Conservation (phyloP, 2,797 vertebrate species). For the Lithobates sylvaticus region DNA sequence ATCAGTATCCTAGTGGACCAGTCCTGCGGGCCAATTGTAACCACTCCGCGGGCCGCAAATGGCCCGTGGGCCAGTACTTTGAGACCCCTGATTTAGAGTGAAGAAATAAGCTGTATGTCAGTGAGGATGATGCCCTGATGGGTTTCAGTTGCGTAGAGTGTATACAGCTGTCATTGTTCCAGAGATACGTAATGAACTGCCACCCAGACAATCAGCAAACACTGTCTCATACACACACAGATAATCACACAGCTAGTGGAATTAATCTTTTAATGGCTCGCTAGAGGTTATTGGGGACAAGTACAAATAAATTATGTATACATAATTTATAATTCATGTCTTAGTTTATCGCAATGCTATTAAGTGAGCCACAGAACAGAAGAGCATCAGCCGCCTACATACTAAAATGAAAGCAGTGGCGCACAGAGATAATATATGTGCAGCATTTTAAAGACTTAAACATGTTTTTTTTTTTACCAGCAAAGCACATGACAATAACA, state of each 20-base stretch:
- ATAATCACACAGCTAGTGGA: conserved; percentile 38
- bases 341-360: conserved; percentile 35
- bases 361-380: conserved; percentile 35
- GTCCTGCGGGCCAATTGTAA: too few species aligned
- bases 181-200: conserved; percentile 50
- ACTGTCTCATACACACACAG: neutral
- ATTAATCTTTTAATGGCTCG: conserved; percentile 57
- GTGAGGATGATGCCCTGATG: too few species aligned
- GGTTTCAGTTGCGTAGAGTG: conserved; percentile 5
- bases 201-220: conserved; percentile 30
- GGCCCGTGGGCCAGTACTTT: too few species aligned
- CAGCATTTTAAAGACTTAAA: neutral
- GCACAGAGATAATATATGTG: neutral
- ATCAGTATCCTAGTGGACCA: too few species aligned
- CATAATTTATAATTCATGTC: conserved; percentile 52
- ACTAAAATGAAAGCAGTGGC: neutral
- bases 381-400: conserved; percentile 8
- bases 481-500: neutral
- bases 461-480: neutral
- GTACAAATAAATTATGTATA: conserved; percentile 57
- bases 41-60: too few species aligned
- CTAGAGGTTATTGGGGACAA: conserved; percentile 60
- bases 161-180: conserved; percentile 13
- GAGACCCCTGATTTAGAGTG: too few species aligned
- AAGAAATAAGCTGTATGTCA: neutral